Evolutionary conservation across 2,113 vertebrate species (phyloP).

Genomic region (Alethe diademata): DNA sequence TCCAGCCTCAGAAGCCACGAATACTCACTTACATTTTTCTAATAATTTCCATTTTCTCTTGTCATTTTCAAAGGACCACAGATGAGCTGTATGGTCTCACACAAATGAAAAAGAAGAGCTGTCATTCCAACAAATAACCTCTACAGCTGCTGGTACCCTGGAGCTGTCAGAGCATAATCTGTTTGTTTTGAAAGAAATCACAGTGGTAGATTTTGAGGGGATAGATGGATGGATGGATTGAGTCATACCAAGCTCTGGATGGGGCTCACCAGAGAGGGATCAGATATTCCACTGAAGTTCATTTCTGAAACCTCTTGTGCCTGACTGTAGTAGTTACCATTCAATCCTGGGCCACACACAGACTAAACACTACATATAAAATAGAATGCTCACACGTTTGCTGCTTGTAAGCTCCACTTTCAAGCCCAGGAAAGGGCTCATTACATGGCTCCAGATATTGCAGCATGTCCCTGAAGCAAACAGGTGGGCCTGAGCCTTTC

Average conservation of each 20-base stretch:
- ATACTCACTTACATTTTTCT: not conserved
- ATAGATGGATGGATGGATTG: not conserved
- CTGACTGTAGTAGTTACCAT: not conserved
- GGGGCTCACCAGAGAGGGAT: not conserved
- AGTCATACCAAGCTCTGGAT: not conserved
- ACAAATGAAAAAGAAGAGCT: not conserved
- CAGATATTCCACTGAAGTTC: not conserved
- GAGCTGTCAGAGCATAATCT: not conserved
- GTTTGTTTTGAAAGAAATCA: not conserved
- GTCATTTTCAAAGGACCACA: not conserved
- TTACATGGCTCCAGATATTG: fast-evolving
- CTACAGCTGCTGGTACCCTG: not conserved
- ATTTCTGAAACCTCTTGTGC: not conserved
- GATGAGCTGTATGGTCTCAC: not conserved
- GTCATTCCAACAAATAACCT: not conserved
- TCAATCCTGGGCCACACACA: not conserved
- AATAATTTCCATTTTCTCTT: not conserved
- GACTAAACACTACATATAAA: not conserved
- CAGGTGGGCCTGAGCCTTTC: not conserved
- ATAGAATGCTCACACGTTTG: not conserved
- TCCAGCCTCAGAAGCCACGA: not conserved
- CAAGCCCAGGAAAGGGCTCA: not conserved
- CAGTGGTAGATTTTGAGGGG: not conserved
- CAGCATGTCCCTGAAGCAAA: not conserved
- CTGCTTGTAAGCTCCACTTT: not conserved